phyloP scores from a whole-genome alignment of 53 echinoderm and acorn worm species.

The Antedon mediterranea region DNA sequence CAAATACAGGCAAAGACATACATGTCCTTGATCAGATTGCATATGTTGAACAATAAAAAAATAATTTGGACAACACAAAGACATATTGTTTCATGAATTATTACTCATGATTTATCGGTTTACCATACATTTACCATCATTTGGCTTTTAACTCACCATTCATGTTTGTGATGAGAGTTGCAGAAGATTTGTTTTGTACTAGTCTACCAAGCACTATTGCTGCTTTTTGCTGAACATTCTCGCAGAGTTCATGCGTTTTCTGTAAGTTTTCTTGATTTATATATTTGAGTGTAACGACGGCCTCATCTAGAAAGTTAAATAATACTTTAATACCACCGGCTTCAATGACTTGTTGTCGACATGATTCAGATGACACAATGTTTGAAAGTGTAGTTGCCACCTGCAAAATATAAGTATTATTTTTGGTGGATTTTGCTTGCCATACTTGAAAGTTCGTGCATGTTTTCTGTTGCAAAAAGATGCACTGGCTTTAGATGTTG shows the following conservation, averaged over 20 bases:
- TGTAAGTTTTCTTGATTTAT: slow-evolving; percentile 2
- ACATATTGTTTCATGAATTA: no score
- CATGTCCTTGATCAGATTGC: no score
- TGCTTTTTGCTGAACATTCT: slow-evolving; percentile 72
- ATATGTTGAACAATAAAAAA: no score
- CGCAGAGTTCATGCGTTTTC: slow-evolving; percentile 24
- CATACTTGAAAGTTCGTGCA: no score
- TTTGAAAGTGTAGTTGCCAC: slow-evolving; percentile 57
- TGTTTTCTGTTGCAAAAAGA: no score
- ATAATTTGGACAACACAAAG: no score
- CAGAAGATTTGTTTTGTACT: slow-evolving; percentile 39
- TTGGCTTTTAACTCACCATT: slow-evolving; percentile 41
- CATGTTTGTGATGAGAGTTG: slow-evolving; percentile 31
- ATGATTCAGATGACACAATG: slow-evolving; percentile 52
- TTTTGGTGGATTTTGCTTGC: no score
- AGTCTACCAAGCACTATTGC: slow-evolving; percentile 74
- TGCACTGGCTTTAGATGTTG: no score
- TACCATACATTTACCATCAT: no score
- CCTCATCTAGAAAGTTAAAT: slow-evolving; percentile 34
- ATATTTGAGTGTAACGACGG: slow-evolving; percentile 1
- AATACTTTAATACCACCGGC: slow-evolving; percentile 39
- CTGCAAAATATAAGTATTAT: slow-evolving; percentile 26
- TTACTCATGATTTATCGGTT: no score
- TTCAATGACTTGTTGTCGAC: slow-evolving; percentile 35
- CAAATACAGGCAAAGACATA: no score